phyloP scores from a whole-genome alignment of 2,888 invertebrate species.

The Frankliniella intonsa region DNA sequence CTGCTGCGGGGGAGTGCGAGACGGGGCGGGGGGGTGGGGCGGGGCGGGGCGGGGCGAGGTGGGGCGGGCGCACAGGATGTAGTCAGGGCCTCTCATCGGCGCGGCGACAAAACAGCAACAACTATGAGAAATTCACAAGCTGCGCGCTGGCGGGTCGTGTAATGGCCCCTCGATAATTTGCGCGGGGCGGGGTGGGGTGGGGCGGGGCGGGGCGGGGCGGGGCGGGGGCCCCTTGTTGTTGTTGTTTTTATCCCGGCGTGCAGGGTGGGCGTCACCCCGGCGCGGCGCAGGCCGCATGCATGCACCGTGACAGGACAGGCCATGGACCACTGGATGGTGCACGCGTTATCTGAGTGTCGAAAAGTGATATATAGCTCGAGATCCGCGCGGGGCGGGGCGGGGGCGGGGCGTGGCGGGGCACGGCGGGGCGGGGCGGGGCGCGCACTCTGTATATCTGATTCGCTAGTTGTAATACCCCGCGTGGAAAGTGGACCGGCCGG shows the following conservation, averaged over 20 bases:
- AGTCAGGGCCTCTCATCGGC: too few relatives aligned
- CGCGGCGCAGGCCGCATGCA: too few relatives aligned
- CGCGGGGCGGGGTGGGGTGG: too few relatives aligned
- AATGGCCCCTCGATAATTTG: too few relatives aligned
- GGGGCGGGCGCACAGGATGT: not conserved
- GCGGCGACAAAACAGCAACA: too few relatives aligned
- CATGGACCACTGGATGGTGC: not conserved
- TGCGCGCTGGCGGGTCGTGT: too few relatives aligned
- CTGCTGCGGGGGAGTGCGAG: not conserved
- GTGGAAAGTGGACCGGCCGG: not conserved
- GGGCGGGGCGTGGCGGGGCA: not conserved
- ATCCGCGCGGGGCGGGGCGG: not conserved
- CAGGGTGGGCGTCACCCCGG: not conserved
- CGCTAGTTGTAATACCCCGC: not conserved
- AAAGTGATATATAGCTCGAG: conserved; percentile 22
- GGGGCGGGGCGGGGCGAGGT: not conserved
- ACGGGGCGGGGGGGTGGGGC: not conserved
- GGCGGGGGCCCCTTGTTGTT: too few relatives aligned
- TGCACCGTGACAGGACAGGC: not conserved
- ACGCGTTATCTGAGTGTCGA: conserved; percentile 12
- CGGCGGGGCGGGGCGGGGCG: too few relatives aligned
- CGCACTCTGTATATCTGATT: not conserved
- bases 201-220: too few relatives aligned
- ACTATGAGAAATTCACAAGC: too few relatives aligned
- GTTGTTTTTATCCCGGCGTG: not conserved